phyloP scores from a whole-genome alignment of 2,113 vertebrate species.

The Pimephales promelas region DNA sequence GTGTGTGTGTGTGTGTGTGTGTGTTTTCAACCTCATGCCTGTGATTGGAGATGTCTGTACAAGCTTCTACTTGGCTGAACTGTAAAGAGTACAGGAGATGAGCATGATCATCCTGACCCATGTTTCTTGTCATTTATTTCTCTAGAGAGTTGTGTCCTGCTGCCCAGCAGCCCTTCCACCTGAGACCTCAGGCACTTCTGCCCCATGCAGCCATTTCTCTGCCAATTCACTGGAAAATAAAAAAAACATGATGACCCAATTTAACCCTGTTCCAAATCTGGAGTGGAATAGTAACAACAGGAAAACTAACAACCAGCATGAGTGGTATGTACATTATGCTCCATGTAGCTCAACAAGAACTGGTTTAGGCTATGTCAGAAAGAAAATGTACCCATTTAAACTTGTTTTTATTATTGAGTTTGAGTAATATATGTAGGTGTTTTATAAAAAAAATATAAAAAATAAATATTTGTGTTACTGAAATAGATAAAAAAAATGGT shows the following conservation, averaged over 20 bases:
- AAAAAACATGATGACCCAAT: conserved; percentile 28
- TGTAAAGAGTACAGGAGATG: conserved; percentile 50
- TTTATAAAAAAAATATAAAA: too few relatives aligned
- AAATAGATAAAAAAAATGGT: too few relatives aligned
- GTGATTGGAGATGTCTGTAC: neutral
- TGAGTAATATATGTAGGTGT: too few relatives aligned
- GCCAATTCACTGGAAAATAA: conserved; percentile 34
- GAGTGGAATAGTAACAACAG: conserved; percentile 8
- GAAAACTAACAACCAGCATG: conserved; percentile 38
- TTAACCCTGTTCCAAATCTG: conserved; percentile 45
- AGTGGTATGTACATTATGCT: neutral
- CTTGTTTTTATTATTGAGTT: too few relatives aligned
- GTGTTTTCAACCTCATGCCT: neutral
- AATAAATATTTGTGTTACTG: too few relatives aligned
- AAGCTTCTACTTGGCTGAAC: conserved; percentile 20
- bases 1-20: neutral
- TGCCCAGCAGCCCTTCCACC: conserved; percentile 13
- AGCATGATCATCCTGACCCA: conserved; percentile 60
- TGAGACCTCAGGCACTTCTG: conserved; percentile 53
- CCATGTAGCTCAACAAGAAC: too few relatives aligned
- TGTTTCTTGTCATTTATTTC: conserved; percentile 53
- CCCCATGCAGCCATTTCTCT: conserved; percentile 29
- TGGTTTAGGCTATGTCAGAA: too few relatives aligned
- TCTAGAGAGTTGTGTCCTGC: conserved; percentile 23
- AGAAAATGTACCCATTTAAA: too few relatives aligned